phyloP scores from a whole-genome alignment of 2,113 vertebrate genomes.

The Coregonus clupeaformis region DNA sequence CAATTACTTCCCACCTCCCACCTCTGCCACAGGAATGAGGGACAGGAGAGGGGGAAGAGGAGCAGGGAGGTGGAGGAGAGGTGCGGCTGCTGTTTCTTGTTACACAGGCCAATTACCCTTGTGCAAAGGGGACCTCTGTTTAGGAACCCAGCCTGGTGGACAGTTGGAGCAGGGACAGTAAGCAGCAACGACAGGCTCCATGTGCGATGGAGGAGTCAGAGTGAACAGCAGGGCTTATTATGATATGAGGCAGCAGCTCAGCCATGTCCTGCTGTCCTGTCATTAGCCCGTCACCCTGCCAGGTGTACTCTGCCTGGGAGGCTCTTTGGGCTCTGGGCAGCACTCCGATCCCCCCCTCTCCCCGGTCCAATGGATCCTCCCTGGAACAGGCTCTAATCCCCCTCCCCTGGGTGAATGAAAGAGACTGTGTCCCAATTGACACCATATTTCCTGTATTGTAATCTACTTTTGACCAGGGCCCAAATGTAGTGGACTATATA shows the following conservation, averaged over 20 bases:
- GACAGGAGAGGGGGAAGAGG: not conserved
- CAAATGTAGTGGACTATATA: no score
- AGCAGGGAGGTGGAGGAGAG: not conserved
- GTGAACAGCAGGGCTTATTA: conserved; percentile 33
- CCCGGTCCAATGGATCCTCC: not conserved
- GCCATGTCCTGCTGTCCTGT: conserved; percentile 23
- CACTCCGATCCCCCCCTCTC: not conserved
- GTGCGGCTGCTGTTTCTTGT: conserved; percentile 20
- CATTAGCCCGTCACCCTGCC: conserved; percentile 30
- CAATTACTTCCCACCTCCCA: conserved; percentile 43
- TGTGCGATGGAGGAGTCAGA: not conserved
- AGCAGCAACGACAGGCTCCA: not conserved
- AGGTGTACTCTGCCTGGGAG: conserved; percentile 10
- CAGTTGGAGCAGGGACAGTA: conserved; percentile 6
- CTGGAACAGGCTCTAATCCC: conserved; percentile 2
- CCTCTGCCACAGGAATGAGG: conserved; percentile 17
- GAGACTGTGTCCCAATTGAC: no score
- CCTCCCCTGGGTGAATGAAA: conserved; percentile 11
- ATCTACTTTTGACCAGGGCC: no score
- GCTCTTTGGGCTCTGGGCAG: conserved; percentile 6
- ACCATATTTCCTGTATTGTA: no score
- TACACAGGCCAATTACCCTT: conserved; percentile 35
- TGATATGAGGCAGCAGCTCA: conserved; percentile 11
- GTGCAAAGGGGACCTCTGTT: conserved; percentile 16
- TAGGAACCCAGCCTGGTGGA: conserved; percentile 17